Percentiles rank a stretch among this genome's conserved stretches.
Evolutionary conservation across 2,888 invertebrate genomes (phyloP).

Genomic region (Chelonus formosanus): DNA sequence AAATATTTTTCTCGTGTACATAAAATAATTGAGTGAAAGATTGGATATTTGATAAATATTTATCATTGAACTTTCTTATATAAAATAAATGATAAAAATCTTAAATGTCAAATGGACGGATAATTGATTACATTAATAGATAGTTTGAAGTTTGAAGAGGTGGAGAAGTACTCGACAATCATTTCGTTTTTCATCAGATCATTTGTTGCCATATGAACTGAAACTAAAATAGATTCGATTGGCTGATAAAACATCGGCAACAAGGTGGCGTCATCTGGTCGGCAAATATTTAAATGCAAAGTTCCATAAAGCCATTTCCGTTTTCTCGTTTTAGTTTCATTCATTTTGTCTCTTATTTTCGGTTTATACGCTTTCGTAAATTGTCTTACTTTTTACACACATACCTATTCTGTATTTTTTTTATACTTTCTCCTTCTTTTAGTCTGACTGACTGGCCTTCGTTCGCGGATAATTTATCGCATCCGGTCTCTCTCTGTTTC

Average conservation of each 20-base stretch:
- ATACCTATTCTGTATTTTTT: slow-evolving; percentile 6
- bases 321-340: slow-evolving; percentile 16
- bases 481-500: slow-evolving; percentile 19
- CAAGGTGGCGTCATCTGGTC: slow-evolving; percentile 15
- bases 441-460: slow-evolving; percentile 23
- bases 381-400: slow-evolving; percentile 10
- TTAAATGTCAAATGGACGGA: too few relatives aligned
- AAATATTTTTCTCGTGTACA: too few relatives aligned
- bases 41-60: too few relatives aligned
- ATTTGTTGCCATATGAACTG: too few relatives aligned
- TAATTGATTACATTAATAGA: too few relatives aligned
- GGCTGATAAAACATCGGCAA: background rate
- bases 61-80: too few relatives aligned
- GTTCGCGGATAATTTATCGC: slow-evolving; percentile 30
- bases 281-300: slow-evolving; percentile 21
- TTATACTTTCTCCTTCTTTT: slow-evolving; percentile 17
- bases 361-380: slow-evolving; percentile 7
- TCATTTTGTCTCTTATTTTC: slow-evolving; percentile 8
- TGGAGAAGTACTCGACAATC: too few relatives aligned
- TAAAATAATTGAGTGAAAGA: too few relatives aligned
- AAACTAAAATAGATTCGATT: too few relatives aligned
- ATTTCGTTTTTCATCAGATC: too few relatives aligned
- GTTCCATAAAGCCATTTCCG: slow-evolving; percentile 25
- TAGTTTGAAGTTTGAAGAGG: too few relatives aligned
- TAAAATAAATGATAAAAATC: too few relatives aligned